Base-by-base conservation (phyloP, 2,888 invertebrate genomes). In the Argyresthia goedartella region DNA sequence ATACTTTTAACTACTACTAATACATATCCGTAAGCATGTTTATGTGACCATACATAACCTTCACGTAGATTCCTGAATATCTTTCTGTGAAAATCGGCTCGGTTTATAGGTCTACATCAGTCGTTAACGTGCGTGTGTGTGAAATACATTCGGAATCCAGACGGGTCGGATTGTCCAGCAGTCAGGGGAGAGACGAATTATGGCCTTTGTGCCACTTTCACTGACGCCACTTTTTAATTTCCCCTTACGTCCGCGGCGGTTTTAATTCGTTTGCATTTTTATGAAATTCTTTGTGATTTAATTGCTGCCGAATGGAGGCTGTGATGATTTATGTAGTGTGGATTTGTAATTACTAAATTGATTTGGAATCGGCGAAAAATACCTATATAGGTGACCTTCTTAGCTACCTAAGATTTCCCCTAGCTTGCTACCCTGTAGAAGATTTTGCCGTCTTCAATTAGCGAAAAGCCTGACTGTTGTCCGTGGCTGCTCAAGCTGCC, bases 201-300 rank as follows among this genome's bases (percentile, higher is more conserved):
- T 81, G 70, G 79, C 75, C 72, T 75, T 77, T 76, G 73, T 74
- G 76, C 71, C 77, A 84, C 79, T 82, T 79, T 79, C 76, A 72
- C 74, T 73, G 68, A 64, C 60, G 65, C 66, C 70, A 73, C 69
- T 79, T 80, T 80, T 80, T 81, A 80, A 82, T 79, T 80, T 78
- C 75, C 74, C 74, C 65, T 67, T 64, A 68, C 73, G 71, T 70
- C 49, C 67, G 71, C 70, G 67, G 71, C 70, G 67, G 74, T 80
- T 82, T 81, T 78, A 81, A 81, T 78, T 76, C 73, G 66, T 64
- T 63, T 67, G 71, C 69, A 75, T 81, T 81, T 79, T 81, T 79
- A 79, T 81, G 73, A 77, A 78, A 76, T 81, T 76, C 73, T 43
- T 44, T 50, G 44, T 16, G 50, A 50, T 50, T 43, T 50, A 9